phyloP scores from a whole-genome alignment of 2,797 vertebrate genomes.

The Schizothorax lantsangensis region DNA sequence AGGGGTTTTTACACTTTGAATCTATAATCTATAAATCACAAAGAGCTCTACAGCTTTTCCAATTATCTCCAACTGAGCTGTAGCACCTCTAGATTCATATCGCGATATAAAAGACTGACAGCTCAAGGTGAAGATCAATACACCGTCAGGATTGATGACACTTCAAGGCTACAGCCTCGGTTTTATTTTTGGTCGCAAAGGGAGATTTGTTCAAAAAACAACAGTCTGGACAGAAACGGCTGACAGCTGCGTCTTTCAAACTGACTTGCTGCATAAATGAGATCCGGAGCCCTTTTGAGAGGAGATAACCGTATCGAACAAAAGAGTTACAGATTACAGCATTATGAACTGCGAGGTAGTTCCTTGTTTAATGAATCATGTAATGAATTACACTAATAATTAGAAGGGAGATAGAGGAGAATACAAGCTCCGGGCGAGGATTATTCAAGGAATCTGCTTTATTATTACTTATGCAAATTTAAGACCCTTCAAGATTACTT shows the following conservation, averaged over 20 bases:
- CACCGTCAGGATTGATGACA: slow-evolving; percentile 17
- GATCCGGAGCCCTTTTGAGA: not conserved
- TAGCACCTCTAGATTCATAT: slow-evolving; percentile 36
- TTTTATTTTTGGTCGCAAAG: slow-evolving; percentile 39
- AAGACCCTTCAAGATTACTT: slow-evolving; percentile 16
- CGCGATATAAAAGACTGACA: slow-evolving; percentile 14
- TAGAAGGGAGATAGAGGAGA: slow-evolving; percentile 12
- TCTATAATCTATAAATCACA: slow-evolving; percentile 36
- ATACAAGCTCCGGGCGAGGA: slow-evolving; percentile 25
- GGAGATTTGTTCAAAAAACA: slow-evolving; percentile 26
- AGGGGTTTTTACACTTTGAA: not conserved
- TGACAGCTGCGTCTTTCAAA: slow-evolving; percentile 17
- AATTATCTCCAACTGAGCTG: slow-evolving; percentile 33
- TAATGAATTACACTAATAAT: slow-evolving; percentile 49
- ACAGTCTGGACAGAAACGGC: not conserved
- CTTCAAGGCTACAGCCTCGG: slow-evolving; percentile 18
- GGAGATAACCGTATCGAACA: not conserved
- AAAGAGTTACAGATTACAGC: slow-evolving; percentile 22
- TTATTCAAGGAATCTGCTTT: slow-evolving; percentile 29
- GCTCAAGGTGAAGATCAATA: slow-evolving; percentile 29
- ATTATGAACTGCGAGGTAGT: not conserved
- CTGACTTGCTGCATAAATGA: not conserved
- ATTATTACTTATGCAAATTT: slow-evolving; percentile 28
- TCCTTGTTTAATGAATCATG: slow-evolving; percentile 44
- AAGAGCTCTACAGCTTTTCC: slow-evolving; percentile 20